These are phyloP conservation scores for Elysia chlorotica DNA, from an alignment of 1,140 invertebrate species.

Conservation along the genomic window DNA sequence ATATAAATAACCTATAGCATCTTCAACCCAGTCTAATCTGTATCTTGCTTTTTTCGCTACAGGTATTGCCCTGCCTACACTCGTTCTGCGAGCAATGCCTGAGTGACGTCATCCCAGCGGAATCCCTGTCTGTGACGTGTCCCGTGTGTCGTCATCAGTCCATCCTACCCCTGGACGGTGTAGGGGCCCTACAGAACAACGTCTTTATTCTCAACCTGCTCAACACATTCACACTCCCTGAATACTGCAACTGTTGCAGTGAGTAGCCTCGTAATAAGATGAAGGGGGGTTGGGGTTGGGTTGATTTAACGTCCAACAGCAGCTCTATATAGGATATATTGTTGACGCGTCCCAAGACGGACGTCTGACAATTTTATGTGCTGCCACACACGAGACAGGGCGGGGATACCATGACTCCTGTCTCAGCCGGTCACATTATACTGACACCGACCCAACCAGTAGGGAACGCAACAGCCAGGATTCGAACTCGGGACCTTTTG, in stretches of 20 bases:
- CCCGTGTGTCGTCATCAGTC: slow-evolving; percentile 67
- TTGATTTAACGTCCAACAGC: no score
- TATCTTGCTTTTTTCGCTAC: slow-evolving; percentile 73
- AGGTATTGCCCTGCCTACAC: slow-evolving; percentile 88
- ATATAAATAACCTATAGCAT: slow-evolving; percentile 5
- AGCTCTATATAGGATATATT: no score
- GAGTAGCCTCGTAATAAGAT: no score
- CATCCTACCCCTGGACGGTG: slow-evolving; percentile 66
- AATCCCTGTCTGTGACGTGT: slow-evolving; percentile 69
- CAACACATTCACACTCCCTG: slow-evolving; percentile 52
- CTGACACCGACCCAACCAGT: no score
- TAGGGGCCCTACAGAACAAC: slow-evolving; percentile 64
- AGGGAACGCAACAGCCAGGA: no score
- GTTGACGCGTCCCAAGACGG: no score
- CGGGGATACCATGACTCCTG: no score
- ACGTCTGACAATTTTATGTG: no score
- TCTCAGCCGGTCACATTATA: no score
- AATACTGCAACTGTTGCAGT: slow-evolving; percentile 25
- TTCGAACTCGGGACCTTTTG: no score
- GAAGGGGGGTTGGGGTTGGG: no score
- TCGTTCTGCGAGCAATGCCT: slow-evolving; percentile 90
- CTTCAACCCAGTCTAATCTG: slow-evolving; percentile 16
- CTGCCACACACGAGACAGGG: no score
- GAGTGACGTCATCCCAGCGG: slow-evolving; percentile 73
- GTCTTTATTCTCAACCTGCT: slow-evolving; percentile 64